Evolutionary conservation across 2,113 vertebrate species (phyloP), one percentile per base, ranked within the genome.

Genomic region (Mesoclemmys tuberculata): DNA sequence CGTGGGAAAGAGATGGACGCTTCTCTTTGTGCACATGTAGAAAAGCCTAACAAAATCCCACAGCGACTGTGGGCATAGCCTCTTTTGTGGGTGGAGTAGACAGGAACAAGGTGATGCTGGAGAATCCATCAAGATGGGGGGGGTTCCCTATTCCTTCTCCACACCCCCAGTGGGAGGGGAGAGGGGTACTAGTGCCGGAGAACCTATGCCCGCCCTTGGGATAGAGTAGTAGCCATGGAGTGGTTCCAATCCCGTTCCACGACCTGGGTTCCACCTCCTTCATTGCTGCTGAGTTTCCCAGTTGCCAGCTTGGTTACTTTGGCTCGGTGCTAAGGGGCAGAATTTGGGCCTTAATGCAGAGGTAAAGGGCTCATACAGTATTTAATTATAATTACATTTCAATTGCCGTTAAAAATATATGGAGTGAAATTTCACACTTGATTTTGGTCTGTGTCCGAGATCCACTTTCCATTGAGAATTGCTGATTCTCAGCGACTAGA

Each of bases 401-500:
- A 93, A 96, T 54, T 12, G 5, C 27, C 22, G 80, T 89, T 4
- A 49, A 86, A 92, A 82, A 75, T 29, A 49, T 24, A 80, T n/a
- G 31, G 82, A 91, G 90, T 55, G 18, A 92, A 95, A 94, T 51
- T 14, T 95, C 64, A 90, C n/a, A 44, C 54, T 94, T 95, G 18
- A 5, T 95, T 96, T 93, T 86, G 84, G 26, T 87, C 54, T 91
- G 0, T 88, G 49, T 89, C 29, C 90, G 68, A 90, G 93, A 95
- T 89, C 86, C 95, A 94, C 19, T 96, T 97, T 85, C 92, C 82
- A 93, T 94, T 4, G 3, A 22, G 90, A 87, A 84, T 82, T 64
- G 31, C 85, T 92, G 27, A 46, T 84, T 93, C 61, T 90, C 71
- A 94, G 88, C 58, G 80, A 93, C 48, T 95, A 92, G 68, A 84